Evolutionary conservation across 2,113 vertebrate genomes (phyloP), one percentile per base, ranked within the genome.

Genomic region (Phocoena phocoena): DNA sequence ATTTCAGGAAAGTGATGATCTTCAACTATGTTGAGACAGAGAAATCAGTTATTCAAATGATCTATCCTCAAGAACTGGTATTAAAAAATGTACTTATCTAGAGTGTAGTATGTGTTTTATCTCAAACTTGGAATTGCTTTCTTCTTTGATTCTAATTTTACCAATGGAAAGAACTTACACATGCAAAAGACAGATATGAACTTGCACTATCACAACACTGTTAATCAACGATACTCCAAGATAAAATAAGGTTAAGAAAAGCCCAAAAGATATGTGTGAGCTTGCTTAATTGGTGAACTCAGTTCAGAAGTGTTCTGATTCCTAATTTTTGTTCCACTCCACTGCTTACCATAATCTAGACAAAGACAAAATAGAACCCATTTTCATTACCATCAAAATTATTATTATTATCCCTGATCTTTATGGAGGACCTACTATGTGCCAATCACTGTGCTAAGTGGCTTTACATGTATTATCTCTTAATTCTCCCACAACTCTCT

Each of bases 61-160:
- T 33, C 83, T 93, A 53, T 62, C 55, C 53, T 83, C 9, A 67
- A 80, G 62, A 74, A 53, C 60, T 50, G 33, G 33, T 47, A 41
- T 21, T 58, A 58, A 18, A 77, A 95, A 92, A 85, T 85, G 14
- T 76, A 77, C 6, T 47, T 86, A 82, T 77, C 26, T 58, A 91
- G 36, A 85, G 14, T 65, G 17, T 20, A 44, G 53, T 92, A 81
- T 44, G 41, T 62, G 36, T 94, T 76, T 92, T 68, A 85, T 77
- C n/a, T 96, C 18, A 79, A 36, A 91, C 5, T 53, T 86, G 90
- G 63, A 93, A 77, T 55, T 55, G 15, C 58, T 92, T 88, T 85
- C 33, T 90, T 88, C 58, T 85, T 85, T 71, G 77, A 82, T 60
- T 97, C 36, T 86, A 76, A 93, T 93, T 96, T 91, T 71, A 81